phyloP scores from a whole-genome alignment of 2,888 invertebrate species.

The Rhagonycha fulva region DNA sequence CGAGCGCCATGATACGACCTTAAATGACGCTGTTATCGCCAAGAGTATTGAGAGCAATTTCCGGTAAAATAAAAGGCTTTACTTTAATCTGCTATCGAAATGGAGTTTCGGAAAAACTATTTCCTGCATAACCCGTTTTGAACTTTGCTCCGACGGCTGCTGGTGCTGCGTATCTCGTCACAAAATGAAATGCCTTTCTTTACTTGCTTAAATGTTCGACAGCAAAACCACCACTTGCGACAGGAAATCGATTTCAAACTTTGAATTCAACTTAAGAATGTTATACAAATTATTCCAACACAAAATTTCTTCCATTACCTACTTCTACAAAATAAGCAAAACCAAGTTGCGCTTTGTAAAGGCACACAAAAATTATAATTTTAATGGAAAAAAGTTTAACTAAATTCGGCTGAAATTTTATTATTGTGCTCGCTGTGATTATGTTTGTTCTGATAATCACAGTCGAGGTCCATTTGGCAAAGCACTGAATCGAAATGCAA shows the following conservation, averaged over 20 bases:
- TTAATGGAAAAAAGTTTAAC: background rate
- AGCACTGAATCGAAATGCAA: conserved; percentile 13
- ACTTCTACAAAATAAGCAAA: background rate
- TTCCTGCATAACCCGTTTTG: conserved; percentile 29
- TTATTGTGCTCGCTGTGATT: conserved; percentile 4
- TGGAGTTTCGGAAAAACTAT: conserved; percentile 32
- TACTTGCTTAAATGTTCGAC: conserved; percentile 13
- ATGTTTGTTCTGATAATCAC: conserved; percentile 17
- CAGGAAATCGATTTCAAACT: conserved; percentile 19
- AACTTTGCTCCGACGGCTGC: conserved; percentile 21
- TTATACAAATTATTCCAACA: background rate
- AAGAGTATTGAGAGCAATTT: conserved; percentile 32
- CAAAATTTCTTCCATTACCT: background rate
- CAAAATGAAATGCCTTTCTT: conserved; percentile 10
- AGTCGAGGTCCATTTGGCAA: conserved; percentile 18
- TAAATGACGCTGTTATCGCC: conserved; percentile 32
- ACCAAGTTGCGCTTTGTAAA: background rate
- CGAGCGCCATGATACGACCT: conserved; percentile 29
- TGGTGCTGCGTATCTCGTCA: conserved; percentile 14
- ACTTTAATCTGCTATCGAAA: conserved; percentile 31
- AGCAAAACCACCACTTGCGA: conserved; percentile 1
- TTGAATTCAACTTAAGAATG: background rate
- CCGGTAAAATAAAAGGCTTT: conserved; percentile 32
- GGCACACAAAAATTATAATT: background rate
- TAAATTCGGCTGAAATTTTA: background rate